Evolutionary conservation across 2,797 vertebrate species (phyloP), one percentile per base, ranked within the genome.

Genomic region (Anguilla anguilla): DNA sequence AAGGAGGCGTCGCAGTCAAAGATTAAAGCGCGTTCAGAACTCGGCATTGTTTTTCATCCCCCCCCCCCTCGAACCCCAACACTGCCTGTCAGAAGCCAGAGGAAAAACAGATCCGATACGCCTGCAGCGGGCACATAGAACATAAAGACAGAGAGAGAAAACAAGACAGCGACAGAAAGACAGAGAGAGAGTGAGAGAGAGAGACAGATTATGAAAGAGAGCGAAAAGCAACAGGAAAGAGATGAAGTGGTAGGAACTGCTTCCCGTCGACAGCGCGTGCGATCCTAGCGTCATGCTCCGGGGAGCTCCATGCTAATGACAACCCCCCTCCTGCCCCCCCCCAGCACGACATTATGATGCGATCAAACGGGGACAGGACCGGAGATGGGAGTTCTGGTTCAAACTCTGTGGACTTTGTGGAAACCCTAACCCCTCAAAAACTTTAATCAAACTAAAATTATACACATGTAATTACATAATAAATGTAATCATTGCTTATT

Each of bases 21-120:
- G 94, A 94, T 94, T 96, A 95, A 95, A 96, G 94, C 92, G 92
- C 87, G 84, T 90, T 95, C 94, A 95, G 94, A 96, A 95, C 94
- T 94, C 92, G 94, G 94, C 94, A 95, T 94, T 95, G 94, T 94
- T 93, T 95, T 89, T 87, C 82, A 57, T 82, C 83, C 88, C 72
- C n/a, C n/a, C n/a, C n/a, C 83, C 93, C 94, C 9, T 22, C 35
- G 1, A 22, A 39, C 19, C 84, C 55, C 55, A 35, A 35, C 61
- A 9, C 31, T 72, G 93, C 92, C 94, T 95, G 94, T 95, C 95
- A 94, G 94, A 93, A 91, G 87, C 88, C 69, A 87, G 83, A 88
- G 86, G 82, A 92, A 89, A 86, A 90, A 89, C 89, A 85, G 87
- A 89, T 91, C 86, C 87, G 91, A 88, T 91, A 91, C 90, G 90